Base-by-base conservation (phyloP, 2,888 invertebrate species). In the Harpalus rufipes region DNA sequence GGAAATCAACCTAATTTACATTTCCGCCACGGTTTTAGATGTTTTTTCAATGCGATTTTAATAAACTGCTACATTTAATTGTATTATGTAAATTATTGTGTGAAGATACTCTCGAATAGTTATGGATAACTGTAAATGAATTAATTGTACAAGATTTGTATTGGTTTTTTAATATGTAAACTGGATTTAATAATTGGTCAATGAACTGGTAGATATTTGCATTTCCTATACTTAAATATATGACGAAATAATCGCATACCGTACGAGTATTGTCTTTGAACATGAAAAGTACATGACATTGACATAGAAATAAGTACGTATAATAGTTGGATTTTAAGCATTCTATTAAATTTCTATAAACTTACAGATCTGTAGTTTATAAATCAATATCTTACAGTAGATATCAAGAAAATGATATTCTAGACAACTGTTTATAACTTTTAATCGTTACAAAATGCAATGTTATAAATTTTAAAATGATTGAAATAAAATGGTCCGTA, bases 1-100 rank as follows among this genome's bases (percentile, higher is more conserved):
- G 84, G 76, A 84, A 65, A 78, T 14, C 44, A 21, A 32, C 25
- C 68, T 78, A 58, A 78, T 78, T 78, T 78, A 78, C 56, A 78
- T 78, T 78, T 78, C 78, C 78, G 78, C 74, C 44, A 74, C 12
- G 16, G 25, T 68, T 21, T 25, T 39, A 68, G 16, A 72, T 7
- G 39, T 68, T 68, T 68, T 65, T 74, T 41, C 7, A 12, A 74
- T 74, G 44, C 44, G 14, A 14, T 16, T 72, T 72, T 72, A 72
- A 72, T 72, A 72, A 72, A 72, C 32, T 72, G 39, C 72, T 16
- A 39, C 39, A 72, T 74, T 74, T 74, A 74, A 74, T 74, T 74
- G 74, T 74, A 74, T 74, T 74, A 74, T 74, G 74, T 74, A 74
- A 74, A 74, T 74, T 74, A 12, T 41, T 14, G 72, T 8, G 32